Base-by-base conservation (phyloP, 2,888 invertebrate species). In the Slavum lentiscoides region DNA sequence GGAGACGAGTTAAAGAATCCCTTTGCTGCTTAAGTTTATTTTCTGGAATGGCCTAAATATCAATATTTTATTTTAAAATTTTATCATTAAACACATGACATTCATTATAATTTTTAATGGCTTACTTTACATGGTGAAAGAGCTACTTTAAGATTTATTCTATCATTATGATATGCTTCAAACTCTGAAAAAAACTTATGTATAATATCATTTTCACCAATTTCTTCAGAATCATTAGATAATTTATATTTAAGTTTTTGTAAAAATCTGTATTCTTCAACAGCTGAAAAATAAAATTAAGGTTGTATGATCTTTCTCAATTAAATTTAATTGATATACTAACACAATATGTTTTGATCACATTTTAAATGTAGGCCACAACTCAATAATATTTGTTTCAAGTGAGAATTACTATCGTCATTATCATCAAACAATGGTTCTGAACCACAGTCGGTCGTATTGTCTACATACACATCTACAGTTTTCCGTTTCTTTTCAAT, bases 1-100 rank as follows among this genome's bases (percentile, higher is more conserved):
- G 87, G 84, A 92, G 89, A 85, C 91, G 90, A 64, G 90, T 87
- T 82, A 92, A 87, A 85, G 90, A 90, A 82, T 91, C 90, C 84
- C 58, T 80, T 72, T 72, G 70, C 62, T 62, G 77, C 23, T 64
- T 72, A 23, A 80, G 23, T 64, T 80, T 80, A 72, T 66, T 72
- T 58, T 43, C 80, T 66, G 80, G 58, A 64, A 66, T 43, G 1
- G 43, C 64, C 80, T 80, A 72, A 19, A 30, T 61, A 49, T 15
- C 5, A 30, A 70, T 19, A 69, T 53, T 19, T 49, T 21, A 61
- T n/a, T 21, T 5, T 39, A 49, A 49, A 9, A 49, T 49, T 30
- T 67, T 21, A 30, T 17, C 23, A 37, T 30, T 23, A 30, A 53
- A 30, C 19, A n/a, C 13, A 21, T 53, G 17, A 30, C 0, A 37